Evolutionary conservation across 2,113 vertebrate genomes (phyloP), one percentile per base, ranked within the genome.

Genomic region (Falco punctatus): DNA sequence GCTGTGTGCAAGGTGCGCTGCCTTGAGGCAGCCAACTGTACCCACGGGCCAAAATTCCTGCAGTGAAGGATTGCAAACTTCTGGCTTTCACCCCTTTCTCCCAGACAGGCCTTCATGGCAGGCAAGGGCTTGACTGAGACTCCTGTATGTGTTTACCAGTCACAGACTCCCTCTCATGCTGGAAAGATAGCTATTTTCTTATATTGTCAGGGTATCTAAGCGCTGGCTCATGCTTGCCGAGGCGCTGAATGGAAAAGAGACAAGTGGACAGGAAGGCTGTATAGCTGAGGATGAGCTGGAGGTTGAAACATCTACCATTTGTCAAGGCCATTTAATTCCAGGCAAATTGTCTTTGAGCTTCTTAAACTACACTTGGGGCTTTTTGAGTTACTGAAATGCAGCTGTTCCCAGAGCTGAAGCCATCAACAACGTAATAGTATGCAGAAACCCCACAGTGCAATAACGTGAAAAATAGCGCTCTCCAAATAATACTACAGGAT

Each of bases 11-110:
- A 94, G 94, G 88, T 94, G 90, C 0, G 0, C 62, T 94, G 88
- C 69, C 79, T 92, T 14, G 22, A 92, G n/a, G 65, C 91, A 92
- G 94, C 94, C 94, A 94, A 15, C 44, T 51, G 28, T 70, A 86
- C 89, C 91, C 77, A 66, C 17, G 0, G 5, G 96, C 93, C 93
- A 95, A 94, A 92, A 96, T 93, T 95, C 85, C 85, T 86, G 51
- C 58, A 78, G 59, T 0, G 1, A 71, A 55, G 67, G 51, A 94
- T 52, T 90, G 51, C 24, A 55, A 85, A 18, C 24, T 86, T 61
- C 48, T 96, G 92, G 67, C 74, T 96, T 80, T 80, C 48, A 10
- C 64, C 8, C 20, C 59, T 86, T 78, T 90, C 82, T 93, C 61
- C 46, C 67, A 93, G 79, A 74, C 85, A 66, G 61, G 73, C 28